These are phyloP conservation scores for Monodelphis domestica DNA, from an alignment of 2,797 vertebrate species.

Conservation along the genomic window DNA sequence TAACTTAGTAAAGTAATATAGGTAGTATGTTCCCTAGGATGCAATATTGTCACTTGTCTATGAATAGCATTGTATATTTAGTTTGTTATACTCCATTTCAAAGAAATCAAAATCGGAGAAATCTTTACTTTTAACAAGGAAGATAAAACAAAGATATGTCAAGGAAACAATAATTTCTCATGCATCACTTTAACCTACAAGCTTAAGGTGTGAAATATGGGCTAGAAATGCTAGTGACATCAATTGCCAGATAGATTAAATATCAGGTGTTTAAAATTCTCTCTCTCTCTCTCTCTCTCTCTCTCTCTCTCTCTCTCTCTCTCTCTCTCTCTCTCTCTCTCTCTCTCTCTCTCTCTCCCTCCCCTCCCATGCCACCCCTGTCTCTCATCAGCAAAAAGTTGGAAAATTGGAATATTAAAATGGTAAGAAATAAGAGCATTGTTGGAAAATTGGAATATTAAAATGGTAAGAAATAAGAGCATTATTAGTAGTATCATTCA, in stretches of 20 bases:
- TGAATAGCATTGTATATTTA: constrained; percentile 63
- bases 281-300: background rate
- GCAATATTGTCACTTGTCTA: constrained; percentile 34
- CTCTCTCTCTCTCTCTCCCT: no score
- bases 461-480: background rate
- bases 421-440: background rate
- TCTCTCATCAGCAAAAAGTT: background rate
- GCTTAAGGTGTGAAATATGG: constrained; percentile 75
- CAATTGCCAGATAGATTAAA: background rate
- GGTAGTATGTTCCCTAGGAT: background rate
- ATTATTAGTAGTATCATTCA: background rate
- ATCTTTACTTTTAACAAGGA: constrained; percentile 36
- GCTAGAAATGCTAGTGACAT: constrained; percentile 73
- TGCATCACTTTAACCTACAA: constrained; percentile 67
- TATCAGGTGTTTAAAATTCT: background rate
- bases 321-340: no score
- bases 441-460: background rate
- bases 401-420: background rate
- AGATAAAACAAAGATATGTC: constrained; percentile 74
- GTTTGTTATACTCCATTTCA: constrained; percentile 54
- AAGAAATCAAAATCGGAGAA: constrained; percentile 56
- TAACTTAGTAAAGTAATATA: constrained; percentile 53
- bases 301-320: background rate
- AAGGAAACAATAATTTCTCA: constrained; percentile 70
- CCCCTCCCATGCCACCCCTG: no score